Evolutionary conservation across 2,888 invertebrate species (phyloP).

Genomic region (Litoditis marina): DNA sequence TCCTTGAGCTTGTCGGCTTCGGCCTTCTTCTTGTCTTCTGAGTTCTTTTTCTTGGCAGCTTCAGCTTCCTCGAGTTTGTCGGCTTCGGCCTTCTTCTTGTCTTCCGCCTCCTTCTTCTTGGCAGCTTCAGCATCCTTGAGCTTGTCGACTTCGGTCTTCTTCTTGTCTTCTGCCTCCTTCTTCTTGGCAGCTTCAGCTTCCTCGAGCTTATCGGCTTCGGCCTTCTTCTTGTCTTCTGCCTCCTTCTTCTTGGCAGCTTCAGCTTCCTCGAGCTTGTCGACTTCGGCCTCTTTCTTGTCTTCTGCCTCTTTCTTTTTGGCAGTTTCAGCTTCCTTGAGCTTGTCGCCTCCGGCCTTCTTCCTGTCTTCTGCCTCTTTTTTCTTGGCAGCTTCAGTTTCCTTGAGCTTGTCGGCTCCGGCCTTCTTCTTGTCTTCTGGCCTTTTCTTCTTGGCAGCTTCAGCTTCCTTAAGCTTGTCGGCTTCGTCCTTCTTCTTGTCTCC

Average conservation of each 20-base stretch:
- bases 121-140: not conserved
- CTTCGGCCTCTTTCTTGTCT: not conserved
- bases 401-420: not conserved
- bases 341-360: not conserved
- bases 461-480: not conserved
- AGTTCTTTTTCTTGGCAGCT: slow-evolving; percentile 6
- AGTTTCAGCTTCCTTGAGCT: slow-evolving; percentile 1
- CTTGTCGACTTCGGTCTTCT: not conserved
- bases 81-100: slow-evolving; percentile 6
- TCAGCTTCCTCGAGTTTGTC: slow-evolving; percentile 12
- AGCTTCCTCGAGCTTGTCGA: not conserved
- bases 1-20: slow-evolving; percentile 16
- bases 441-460: slow-evolving; percentile 3
- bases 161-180: slow-evolving; percentile 3
- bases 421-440: slow-evolving; percentile 4
- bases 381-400: slow-evolving; percentile 7
- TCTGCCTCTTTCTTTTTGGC: slow-evolving; percentile 3
- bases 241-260: slow-evolving; percentile 6
- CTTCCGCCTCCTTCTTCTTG: slow-evolving; percentile 5
- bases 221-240: slow-evolving; percentile 7
- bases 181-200: slow-evolving; percentile 5
- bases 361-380: slow-evolving; percentile 5
- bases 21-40: too few species aligned
- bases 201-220: slow-evolving; percentile 9
- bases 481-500: not conserved